These are phyloP conservation scores for Emydura subglobosa DNA, from an alignment of 2,113 vertebrate species.

Conservation along the genomic window DNA sequence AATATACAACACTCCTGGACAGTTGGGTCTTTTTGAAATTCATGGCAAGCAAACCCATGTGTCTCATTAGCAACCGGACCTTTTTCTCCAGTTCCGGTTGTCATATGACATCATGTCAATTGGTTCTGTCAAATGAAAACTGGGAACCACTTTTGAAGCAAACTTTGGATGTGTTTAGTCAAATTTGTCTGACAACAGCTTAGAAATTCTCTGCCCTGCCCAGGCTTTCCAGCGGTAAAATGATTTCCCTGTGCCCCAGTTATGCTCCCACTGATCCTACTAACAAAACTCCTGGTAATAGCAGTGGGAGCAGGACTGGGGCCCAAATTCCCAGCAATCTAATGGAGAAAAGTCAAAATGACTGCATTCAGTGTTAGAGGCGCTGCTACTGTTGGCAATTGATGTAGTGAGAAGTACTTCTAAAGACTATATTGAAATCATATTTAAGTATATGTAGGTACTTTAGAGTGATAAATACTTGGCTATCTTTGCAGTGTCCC, in stretches of 20 bases:
- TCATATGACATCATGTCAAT: neutral
- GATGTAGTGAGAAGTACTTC: neutral
- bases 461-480: constrained; percentile 58
- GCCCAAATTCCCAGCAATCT: neutral
- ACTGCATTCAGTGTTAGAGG: neutral
- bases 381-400: neutral
- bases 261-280: neutral
- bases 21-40: constrained; percentile 5
- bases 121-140: neutral
- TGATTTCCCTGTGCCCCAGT: neutral
- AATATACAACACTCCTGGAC: neutral
- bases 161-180: neutral
- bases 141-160: neutral
- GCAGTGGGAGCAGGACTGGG: neutral
- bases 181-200: neutral
- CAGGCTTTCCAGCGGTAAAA: rapidly evolving
- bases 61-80: neutral
- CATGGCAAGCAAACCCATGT: neutral
- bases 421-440: neutral
- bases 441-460: constrained; percentile 36
- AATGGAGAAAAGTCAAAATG: neutral
- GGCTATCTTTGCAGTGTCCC: constrained; percentile 42
- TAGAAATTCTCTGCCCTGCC: neutral
- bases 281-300: neutral
- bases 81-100: neutral